Conservation (phyloP, 1,140 invertebrate species). For the Drosophila leontia region DNA sequence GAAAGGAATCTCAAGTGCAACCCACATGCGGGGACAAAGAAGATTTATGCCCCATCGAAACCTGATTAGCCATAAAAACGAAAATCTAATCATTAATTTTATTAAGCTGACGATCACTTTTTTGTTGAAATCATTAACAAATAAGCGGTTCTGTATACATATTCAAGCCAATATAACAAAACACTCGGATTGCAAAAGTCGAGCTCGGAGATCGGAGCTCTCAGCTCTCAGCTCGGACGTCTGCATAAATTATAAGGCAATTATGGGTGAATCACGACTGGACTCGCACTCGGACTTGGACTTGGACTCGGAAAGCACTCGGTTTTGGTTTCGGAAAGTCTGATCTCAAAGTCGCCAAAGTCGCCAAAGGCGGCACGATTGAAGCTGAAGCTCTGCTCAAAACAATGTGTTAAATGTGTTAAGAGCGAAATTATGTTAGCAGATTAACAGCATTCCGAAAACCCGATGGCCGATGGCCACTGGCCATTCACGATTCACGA, state of each 20-base stretch:
- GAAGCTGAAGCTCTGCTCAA: conserved; percentile 60
- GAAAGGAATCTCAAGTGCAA: conserved; percentile 80
- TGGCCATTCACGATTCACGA: conserved; percentile 41
- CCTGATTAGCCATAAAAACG: conserved; percentile 75
- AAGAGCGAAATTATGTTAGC: conserved; percentile 84
- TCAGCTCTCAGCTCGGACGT: conserved; percentile 23
- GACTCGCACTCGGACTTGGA: conserved; percentile 22
- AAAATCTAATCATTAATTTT: conserved; percentile 79
- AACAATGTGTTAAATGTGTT: conserved; percentile 84
- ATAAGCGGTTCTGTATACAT: conserved; percentile 74
- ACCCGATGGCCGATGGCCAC: conserved; percentile 65
- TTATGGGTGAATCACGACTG: conserved; percentile 79
- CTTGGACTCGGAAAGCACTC: conserved; percentile 19
- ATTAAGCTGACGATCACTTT: conserved; percentile 81
- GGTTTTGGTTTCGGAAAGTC: conserved; percentile 8
- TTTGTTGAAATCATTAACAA: conserved; percentile 83
- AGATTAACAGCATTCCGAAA: conserved; percentile 80
- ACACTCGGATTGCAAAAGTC: conserved; percentile 58
- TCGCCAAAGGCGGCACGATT: conserved; percentile 70
- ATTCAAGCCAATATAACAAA: conserved; percentile 61
- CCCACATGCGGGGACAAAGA: conserved; percentile 40
- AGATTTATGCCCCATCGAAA: conserved; percentile 73
- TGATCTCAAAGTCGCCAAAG: conserved; percentile 20
- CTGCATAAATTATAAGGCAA: conserved; percentile 82
- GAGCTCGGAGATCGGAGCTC: conserved; percentile 5